A percentile compares a stretch with the other conserved stretches of the same genome.
Evolutionary conservation across 2,888 invertebrate genomes (phyloP).

Genomic region (Hedya salicella): DNA sequence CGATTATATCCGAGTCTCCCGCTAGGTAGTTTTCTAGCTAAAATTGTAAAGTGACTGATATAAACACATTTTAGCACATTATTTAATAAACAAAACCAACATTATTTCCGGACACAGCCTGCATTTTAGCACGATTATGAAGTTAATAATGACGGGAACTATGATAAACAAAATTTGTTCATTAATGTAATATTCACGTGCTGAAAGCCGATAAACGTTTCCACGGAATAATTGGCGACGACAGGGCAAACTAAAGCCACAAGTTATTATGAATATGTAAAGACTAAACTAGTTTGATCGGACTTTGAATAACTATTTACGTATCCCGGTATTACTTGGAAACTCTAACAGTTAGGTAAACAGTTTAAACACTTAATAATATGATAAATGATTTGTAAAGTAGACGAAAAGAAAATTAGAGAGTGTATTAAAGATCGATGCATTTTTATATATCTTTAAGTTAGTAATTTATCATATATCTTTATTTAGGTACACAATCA

Average conservation of each 20-base stretch:
- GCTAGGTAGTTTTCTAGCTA: too few relatives aligned
- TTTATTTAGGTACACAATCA: too few relatives aligned
- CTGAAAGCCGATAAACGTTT: constrained; percentile 27
- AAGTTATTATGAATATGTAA: constrained; percentile 17
- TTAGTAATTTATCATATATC: too few relatives aligned
- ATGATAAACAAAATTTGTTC: constrained; percentile 3
- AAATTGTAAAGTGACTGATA: too few relatives aligned
- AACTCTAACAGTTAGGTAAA: constrained; percentile 11
- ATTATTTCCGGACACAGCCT: constrained; percentile 11
- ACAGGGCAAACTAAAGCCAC: constrained; percentile 3
- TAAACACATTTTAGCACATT: too few relatives aligned
- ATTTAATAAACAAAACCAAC: constrained; percentile 5
- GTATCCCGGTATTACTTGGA: background rate
- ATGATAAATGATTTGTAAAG: too few relatives aligned
- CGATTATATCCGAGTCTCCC: too few relatives aligned
- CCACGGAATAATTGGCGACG: constrained; percentile 11
- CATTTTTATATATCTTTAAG: too few relatives aligned
- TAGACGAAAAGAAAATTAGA: too few relatives aligned
- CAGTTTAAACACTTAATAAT: too few relatives aligned
- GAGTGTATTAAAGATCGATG: too few relatives aligned
- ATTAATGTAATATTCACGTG: constrained; percentile 37
- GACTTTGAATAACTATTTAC: constrained; percentile 17
- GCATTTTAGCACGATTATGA: constrained; percentile 8
- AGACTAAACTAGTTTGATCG: constrained; percentile 15
- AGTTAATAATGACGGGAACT: constrained; percentile 22